Base-by-base conservation (phyloP, 2,888 invertebrate genomes). In the Chrysotoxum bicinctum region DNA sequence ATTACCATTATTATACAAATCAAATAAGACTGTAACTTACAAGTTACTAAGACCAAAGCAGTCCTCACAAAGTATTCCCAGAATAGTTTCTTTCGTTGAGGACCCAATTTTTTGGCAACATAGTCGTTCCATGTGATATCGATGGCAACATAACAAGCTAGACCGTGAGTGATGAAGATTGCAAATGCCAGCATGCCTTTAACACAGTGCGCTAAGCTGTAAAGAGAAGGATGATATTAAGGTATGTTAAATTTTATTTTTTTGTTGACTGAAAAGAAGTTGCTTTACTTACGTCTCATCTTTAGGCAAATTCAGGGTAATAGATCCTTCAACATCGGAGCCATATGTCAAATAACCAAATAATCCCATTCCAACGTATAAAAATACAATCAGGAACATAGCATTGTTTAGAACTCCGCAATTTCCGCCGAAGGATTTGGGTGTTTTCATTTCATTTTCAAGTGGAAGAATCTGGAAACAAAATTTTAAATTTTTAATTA, bases 101-200 rank as follows among this genome's bases (percentile, higher is more conserved):
- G 94, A 60, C 94, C 93, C 54, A 96, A 92, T 87, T 92, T 93
- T 9, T 93, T 93, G 16, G 93, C 92, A 9, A 96, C 92, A 90
- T 95, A 96, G 75, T 95, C 95, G 89, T 96, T 97, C 97, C 98
- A 98, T 56, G 97, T 93, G 87, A 99, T 97, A 89, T 97, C 97
- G 88, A 98, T 96, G 8, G 99, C 98, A 2, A 99, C 99, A 92
- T 98, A 99, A 91, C 98, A 97, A 89, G 98, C 98, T 40, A 99
- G 93, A 0, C 96, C 96, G 91, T 99, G 99, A 0, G 98, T 97
- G 72, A 98, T 95, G 92, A 96, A 98, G 88, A 99, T 98, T 0
- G 97, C 95, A 87, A 96, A 92, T 0, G 97, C 96, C 60, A 97
- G 91, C 89, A 96, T 94, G 16, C 95, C 93, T 90, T 96, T 95